These are phyloP conservation scores for Morpho achilles DNA, from an alignment of 2,888 invertebrate species.

Conservation along the genomic window DNA sequence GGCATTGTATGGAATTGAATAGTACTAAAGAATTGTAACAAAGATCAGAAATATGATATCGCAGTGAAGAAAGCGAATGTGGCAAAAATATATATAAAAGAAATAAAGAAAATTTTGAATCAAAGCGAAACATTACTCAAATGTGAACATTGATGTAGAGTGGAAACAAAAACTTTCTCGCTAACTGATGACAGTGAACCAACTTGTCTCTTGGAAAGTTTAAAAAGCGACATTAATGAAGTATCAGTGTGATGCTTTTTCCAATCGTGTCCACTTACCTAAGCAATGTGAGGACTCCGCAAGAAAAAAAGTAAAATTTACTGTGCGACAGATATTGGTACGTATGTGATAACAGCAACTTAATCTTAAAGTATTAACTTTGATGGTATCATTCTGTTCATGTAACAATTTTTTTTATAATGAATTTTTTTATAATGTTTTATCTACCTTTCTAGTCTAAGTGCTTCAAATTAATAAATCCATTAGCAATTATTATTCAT, in stretches of 20 bases:
- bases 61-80: constrained; percentile 52
- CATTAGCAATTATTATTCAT: constrained; percentile 5
- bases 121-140: constrained; percentile 79
- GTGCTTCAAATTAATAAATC: constrained; percentile 23
- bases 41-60: constrained; percentile 36
- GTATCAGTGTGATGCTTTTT: constrained; percentile 46
- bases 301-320: constrained; percentile 78
- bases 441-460: constrained; percentile 22
- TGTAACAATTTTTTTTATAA: constrained; percentile 20
- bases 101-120: constrained; percentile 59
- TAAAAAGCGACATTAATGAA: constrained; percentile 61
- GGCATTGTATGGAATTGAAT: constrained; percentile 1
- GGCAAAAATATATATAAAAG: constrained; percentile 44
- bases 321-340: constrained; percentile 70
- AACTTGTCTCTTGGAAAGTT: constrained; percentile 40
- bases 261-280: constrained; percentile 75
- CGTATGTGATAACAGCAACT: constrained; percentile 51
- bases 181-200: constrained; percentile 51
- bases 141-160: constrained; percentile 53
- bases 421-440: constrained; percentile 25
- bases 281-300: constrained; percentile 78
- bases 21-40: constrained; percentile 28
- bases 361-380: constrained; percentile 38
- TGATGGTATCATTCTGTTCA: constrained; percentile 23
- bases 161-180: constrained; percentile 38